Conservation (phyloP, 2,888 invertebrate genomes). For the Mesorhabditis sp. region DNA sequence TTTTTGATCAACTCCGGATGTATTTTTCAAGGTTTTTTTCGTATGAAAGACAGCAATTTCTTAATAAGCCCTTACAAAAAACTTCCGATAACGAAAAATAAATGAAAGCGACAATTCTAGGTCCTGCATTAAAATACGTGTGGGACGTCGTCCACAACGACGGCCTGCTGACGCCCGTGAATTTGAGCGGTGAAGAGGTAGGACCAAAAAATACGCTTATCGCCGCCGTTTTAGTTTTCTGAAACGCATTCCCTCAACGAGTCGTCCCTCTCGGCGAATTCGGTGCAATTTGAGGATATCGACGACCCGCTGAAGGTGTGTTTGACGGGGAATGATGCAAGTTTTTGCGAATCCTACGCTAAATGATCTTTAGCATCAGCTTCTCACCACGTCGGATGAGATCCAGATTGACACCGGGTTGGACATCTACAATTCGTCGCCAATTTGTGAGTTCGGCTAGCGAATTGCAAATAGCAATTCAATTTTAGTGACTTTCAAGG, state of each 20-base stretch:
- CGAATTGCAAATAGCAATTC: too few species aligned
- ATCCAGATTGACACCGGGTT: background rate
- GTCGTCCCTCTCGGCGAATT: slow-evolving; percentile 33
- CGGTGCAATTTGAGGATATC: slow-evolving; percentile 48
- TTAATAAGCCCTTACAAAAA: too few species aligned
- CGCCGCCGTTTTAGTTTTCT: slow-evolving; percentile 10
- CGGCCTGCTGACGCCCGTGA: slow-evolving; percentile 22
- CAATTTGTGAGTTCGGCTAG: background rate
- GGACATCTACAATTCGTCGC: background rate
- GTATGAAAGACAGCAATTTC: too few species aligned
- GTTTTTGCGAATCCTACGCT: background rate
- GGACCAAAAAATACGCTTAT: background rate
- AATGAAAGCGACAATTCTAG: too few species aligned
- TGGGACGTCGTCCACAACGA: background rate
- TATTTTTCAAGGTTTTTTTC: too few species aligned
- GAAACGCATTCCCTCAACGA: slow-evolving; percentile 37
- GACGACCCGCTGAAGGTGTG: slow-evolving; percentile 42
- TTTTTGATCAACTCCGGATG: too few species aligned
- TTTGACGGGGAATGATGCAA: background rate
- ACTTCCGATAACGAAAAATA: too few species aligned
- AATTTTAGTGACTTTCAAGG: background rate
- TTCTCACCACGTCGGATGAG: slow-evolving; percentile 12
- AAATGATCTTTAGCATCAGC: slow-evolving; percentile 16
- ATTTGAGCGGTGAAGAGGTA: slow-evolving; percentile 32
- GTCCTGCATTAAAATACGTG: background rate